These are phyloP conservation scores for Cacoxenus indagator DNA, from an alignment of 2,888 invertebrate genomes.

Conservation along the genomic window DNA sequence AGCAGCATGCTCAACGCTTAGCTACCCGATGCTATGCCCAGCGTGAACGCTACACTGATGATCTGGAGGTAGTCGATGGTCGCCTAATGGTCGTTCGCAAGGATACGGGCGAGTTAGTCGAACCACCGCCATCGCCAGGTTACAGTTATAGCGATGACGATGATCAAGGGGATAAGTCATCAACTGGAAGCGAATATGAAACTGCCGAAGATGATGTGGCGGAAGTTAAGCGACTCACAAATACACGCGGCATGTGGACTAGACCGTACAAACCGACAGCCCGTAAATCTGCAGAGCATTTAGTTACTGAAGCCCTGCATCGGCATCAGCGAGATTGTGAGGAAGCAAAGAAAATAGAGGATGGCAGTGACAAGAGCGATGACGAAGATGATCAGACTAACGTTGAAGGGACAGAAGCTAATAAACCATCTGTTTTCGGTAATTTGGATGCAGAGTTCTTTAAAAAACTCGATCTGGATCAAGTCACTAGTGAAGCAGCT, in stretches of 20 bases:
- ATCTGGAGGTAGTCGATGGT: constrained; percentile 61
- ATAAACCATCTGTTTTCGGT: constrained; percentile 37
- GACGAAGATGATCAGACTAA: constrained; percentile 37
- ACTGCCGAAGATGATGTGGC: constrained; percentile 26
- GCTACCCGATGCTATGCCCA: constrained; percentile 58
- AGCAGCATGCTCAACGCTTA: constrained; percentile 41
- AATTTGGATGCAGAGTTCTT: constrained; percentile 56
- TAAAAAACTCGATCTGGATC: constrained; percentile 51
- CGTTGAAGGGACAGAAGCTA: constrained; percentile 51
- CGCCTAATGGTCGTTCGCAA: constrained; percentile 61
- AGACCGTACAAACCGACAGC: constrained; percentile 40
- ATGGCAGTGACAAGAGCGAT: background rate
- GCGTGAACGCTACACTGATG: constrained; percentile 59
- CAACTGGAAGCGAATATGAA: background rate
- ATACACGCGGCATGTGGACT: constrained; percentile 35
- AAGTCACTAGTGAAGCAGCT: constrained; percentile 33
- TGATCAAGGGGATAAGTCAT: background rate
- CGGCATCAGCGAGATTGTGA: background rate
- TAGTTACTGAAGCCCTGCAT: constrained; percentile 32
- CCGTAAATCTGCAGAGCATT: constrained; percentile 35
- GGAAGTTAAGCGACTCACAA: background rate
- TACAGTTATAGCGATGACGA: constrained; percentile 44
- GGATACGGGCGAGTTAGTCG: constrained; percentile 52
- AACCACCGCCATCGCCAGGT: constrained; percentile 50
- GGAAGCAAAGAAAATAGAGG: background rate